A percentile compares a stretch with the other conserved stretches of the same genome.
Conservation (phyloP, 1,140 invertebrate species). For the Vanessa tameamea region DNA sequence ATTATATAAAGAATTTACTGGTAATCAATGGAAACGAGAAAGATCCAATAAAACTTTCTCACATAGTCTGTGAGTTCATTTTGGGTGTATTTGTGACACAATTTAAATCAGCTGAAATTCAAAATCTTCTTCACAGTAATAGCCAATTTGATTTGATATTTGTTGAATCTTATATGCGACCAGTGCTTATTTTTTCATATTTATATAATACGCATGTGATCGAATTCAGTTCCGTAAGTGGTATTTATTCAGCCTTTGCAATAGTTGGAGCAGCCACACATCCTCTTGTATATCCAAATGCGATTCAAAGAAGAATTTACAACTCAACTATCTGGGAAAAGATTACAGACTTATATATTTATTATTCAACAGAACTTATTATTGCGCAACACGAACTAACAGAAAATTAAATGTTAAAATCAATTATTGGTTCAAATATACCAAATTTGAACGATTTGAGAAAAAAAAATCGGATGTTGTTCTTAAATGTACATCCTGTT, state of each 20-base stretch:
- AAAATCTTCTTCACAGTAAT: not conserved
- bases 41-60: not conserved
- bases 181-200: not conserved
- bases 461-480: slow-evolving; percentile 5
- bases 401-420: not conserved
- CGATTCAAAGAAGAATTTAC: slow-evolving; percentile 37
- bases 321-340: slow-evolving; percentile 42
- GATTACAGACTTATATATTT: slow-evolving; percentile 22
- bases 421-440: not conserved
- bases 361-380: not conserved
- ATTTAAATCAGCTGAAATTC: not conserved
- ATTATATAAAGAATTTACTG: too few relatives aligned
- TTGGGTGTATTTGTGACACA: not conserved
- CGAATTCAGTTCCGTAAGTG: slow-evolving; percentile 45
- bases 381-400: not conserved
- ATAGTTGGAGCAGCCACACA: slow-evolving; percentile 37
- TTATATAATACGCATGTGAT: slow-evolving; percentile 28
- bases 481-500: slow-evolving; percentile 10
- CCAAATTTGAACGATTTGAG: not conserved
- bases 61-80: not conserved
- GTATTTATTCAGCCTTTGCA: slow-evolving; percentile 29
- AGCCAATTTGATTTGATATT: not conserved
- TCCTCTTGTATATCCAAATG: slow-evolving; percentile 42
- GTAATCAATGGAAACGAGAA: not conserved
- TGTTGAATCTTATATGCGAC: not conserved